Evolutionary conservation across 2,113 vertebrate species (phyloP).

Genomic region (Hypanus sabinus): DNA sequence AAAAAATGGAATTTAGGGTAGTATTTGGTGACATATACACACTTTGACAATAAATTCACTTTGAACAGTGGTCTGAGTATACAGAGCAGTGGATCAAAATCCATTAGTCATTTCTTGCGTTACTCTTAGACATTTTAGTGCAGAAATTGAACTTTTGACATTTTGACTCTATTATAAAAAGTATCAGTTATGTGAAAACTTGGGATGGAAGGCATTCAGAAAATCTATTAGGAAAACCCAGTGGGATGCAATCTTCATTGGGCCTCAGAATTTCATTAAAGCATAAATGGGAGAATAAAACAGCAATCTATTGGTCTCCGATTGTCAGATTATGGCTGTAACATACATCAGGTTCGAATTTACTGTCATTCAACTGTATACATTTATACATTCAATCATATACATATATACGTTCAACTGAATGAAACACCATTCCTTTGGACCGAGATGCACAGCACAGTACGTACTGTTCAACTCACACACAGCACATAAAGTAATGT

Average conservation of each 20-base stretch:
- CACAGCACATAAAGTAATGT: no score
- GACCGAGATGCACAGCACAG: no score
- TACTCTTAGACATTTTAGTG: neutral
- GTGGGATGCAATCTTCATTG: neutral
- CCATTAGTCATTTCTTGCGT: neutral
- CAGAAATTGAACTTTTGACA: neutral
- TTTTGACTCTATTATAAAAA: neutral
- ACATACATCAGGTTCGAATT: neutral
- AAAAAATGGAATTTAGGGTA: no score
- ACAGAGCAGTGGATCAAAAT: neutral
- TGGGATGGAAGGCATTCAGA: neutral
- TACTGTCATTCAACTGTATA: no score
- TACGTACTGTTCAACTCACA: no score
- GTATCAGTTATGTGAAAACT: neutral
- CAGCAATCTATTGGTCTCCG: neutral
- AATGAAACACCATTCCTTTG: no score
- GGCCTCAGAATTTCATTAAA: neutral
- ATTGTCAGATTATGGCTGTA: neutral
- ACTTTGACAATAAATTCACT: no score
- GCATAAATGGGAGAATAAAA: neutral
- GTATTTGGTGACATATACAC: no score
- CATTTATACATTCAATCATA: no score
- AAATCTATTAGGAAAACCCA: neutral
- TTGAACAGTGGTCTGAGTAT: no score
- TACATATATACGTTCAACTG: no score